Base-by-base conservation (phyloP, 2,888 invertebrate species). In the Encarsia formosa region DNA sequence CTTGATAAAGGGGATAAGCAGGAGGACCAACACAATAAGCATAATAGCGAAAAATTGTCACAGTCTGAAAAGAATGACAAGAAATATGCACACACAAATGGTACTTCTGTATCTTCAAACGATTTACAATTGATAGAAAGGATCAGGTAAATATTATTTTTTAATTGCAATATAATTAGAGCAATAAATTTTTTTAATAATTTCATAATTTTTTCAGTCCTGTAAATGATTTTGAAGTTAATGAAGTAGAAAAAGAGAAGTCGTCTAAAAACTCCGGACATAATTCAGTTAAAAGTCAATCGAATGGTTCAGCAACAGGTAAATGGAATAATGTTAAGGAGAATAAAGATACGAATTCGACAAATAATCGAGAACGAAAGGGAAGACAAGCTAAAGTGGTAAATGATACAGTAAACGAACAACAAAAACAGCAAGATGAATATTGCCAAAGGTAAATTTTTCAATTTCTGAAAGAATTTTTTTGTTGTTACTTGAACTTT, bases 111-210 rank as follows among this genome's bases (percentile, higher is more conserved):
- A 60, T 65, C 68, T 59, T 69, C 71, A 58, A 70, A 62, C 59
- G 77, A 77, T 59, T 62, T 77, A 50, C 77, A 78, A 60, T 76
- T 75, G 62, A 77, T 78, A 61, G 78, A 78, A 61, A 74, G 73
- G 63, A 65, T 76, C 52, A 71, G 73, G 76, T 75, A 60, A 60
- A 65, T 60, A 22, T 46, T 31, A 20, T 13, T 35, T 32, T 13
- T 2, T 16, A n/a, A 31, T 15, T 31, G 29, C 29, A 29, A 29
- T 29, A 13, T 13, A 9, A 29, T 8, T 13, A 29, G 13, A 9
- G 8, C 29, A 29, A 13, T 29, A 29, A 9, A 39, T 19, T 5
- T 46, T 16, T 13, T 50, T 22, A 18, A 15, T 44, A 16, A 34
- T 34, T n/a, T 39, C 1, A 32, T 44, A 35, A 47, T 23, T 40